Conservation (phyloP, 1,140 invertebrate genomes). For the Bombus superbus region DNA sequence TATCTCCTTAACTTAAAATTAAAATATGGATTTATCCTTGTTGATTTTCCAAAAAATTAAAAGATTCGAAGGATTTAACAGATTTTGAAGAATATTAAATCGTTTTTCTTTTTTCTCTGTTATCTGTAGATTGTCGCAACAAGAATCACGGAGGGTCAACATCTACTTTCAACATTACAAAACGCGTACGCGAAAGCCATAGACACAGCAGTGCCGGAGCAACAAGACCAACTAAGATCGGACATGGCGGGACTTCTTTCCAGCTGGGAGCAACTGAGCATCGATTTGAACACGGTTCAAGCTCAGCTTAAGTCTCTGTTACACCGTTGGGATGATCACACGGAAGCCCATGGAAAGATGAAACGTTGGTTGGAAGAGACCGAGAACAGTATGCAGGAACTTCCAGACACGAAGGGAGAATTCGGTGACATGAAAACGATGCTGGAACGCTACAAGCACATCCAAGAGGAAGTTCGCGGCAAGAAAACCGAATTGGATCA, state of each 20-base stretch:
- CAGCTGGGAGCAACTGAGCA: slow-evolving; percentile 92
- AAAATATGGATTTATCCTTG: too few species aligned
- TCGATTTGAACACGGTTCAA: slow-evolving; percentile 90
- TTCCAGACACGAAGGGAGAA: slow-evolving; percentile 90
- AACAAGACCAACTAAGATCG: slow-evolving; percentile 89
- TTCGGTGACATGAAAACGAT: slow-evolving; percentile 95
- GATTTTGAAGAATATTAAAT: neutral
- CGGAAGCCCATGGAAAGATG: slow-evolving; percentile 87
- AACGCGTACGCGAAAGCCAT: slow-evolving; percentile 93
- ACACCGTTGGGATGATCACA: slow-evolving; percentile 92
- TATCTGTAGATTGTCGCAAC: slow-evolving; percentile 85
- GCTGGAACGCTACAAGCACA: slow-evolving; percentile 92
- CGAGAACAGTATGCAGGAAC: slow-evolving; percentile 85
- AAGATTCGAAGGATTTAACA: too few species aligned
- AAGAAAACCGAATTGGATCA: slow-evolving; percentile 89
- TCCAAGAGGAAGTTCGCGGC: slow-evolving; percentile 88
- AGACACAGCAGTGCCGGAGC: slow-evolving; percentile 90
- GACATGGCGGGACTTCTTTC: slow-evolving; percentile 89
- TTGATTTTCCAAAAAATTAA: neutral
- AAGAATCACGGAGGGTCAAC: slow-evolving; percentile 93
- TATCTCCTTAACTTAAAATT: too few species aligned
- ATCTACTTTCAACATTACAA: slow-evolving; percentile 90
- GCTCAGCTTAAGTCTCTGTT: slow-evolving; percentile 90
- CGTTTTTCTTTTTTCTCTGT: slow-evolving; percentile 17
- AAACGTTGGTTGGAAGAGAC: slow-evolving; percentile 88